These are phyloP conservation scores for Chionoecetes opilio DNA, from an alignment of 1,140 invertebrate species.

Conservation along the genomic window DNA sequence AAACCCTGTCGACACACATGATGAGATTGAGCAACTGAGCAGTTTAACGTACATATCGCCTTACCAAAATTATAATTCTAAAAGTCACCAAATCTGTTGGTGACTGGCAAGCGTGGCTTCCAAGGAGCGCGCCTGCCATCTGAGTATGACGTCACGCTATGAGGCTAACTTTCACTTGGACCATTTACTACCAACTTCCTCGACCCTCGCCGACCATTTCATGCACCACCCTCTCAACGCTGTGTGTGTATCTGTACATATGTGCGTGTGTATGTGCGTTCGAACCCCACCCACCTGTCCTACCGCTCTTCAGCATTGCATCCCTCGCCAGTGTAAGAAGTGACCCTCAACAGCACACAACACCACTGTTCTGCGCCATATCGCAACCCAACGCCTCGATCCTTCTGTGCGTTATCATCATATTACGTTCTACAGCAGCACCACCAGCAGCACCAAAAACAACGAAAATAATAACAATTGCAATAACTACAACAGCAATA, in stretches of 20 bases:
- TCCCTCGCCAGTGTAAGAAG: not conserved
- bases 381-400: not conserved
- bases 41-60: too few relatives aligned
- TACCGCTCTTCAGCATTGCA: not conserved
- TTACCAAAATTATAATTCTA: too few relatives aligned
- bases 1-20: too few relatives aligned
- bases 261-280: not conserved
- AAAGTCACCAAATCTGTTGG: too few relatives aligned
- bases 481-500: not conserved
- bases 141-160: not conserved
- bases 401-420: not conserved
- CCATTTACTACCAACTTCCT: conserved; percentile 32
- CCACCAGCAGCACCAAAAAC: too few relatives aligned
- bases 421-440: not conserved
- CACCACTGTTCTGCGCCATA: not conserved
- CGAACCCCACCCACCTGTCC: not conserved
- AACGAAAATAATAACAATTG: too few relatives aligned
- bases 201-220: not conserved
- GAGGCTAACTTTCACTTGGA: not conserved
- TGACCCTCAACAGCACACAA: not conserved
- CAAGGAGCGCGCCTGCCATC: not conserved
- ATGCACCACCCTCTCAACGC: not conserved
- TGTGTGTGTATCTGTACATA: not conserved
- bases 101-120: not conserved
- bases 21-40: too few relatives aligned